Conservation (phyloP, 2,888 invertebrate genomes). For the Scaptomyza polygonia region DNA sequence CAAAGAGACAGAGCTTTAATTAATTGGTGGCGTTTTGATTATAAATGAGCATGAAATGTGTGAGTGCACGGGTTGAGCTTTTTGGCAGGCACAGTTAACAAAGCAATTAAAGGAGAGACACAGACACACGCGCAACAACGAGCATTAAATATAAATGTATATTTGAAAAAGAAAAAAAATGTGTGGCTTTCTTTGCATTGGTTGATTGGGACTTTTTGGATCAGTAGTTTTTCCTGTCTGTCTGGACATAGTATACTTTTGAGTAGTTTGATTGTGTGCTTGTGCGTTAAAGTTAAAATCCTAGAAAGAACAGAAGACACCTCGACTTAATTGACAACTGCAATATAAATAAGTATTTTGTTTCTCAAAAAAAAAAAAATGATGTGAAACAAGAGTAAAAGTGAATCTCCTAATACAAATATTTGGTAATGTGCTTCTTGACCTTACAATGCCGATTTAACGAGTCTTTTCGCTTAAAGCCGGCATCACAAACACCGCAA, state of each 20-base stretch:
- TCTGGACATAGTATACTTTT: slow-evolving; percentile 14
- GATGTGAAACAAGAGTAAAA: not conserved
- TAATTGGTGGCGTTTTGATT: slow-evolving; percentile 1
- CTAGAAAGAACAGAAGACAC: slow-evolving; percentile 21
- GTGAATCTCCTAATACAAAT: slow-evolving; percentile 66
- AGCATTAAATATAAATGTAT: slow-evolving; percentile 24
- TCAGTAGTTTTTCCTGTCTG: slow-evolving; percentile 4
- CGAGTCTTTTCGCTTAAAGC: slow-evolving; percentile 72
- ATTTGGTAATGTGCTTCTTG: slow-evolving; percentile 69
- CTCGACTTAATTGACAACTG: slow-evolving; percentile 20
- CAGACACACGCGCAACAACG: slow-evolving; percentile 31
- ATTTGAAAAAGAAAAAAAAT: slow-evolving; percentile 9
- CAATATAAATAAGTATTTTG: slow-evolving; percentile 32
- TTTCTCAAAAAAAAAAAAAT: slow-evolving; percentile 21
- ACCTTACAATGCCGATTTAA: slow-evolving; percentile 72
- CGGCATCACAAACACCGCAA: slow-evolving; percentile 69
- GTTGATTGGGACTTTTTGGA: slow-evolving; percentile 59
- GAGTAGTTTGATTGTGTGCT: slow-evolving; percentile 2
- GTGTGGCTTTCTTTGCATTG: slow-evolving; percentile 37
- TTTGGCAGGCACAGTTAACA: slow-evolving; percentile 36
- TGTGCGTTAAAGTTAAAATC: not conserved
- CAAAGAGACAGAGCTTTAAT: slow-evolving; percentile 21
- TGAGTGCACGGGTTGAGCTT: slow-evolving; percentile 35
- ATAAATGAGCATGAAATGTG: slow-evolving; percentile 14
- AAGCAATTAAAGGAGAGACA: slow-evolving; percentile 9